phyloP scores from a whole-genome alignment of 2,797 vertebrate genomes.

The Diplodus sargus region DNA sequence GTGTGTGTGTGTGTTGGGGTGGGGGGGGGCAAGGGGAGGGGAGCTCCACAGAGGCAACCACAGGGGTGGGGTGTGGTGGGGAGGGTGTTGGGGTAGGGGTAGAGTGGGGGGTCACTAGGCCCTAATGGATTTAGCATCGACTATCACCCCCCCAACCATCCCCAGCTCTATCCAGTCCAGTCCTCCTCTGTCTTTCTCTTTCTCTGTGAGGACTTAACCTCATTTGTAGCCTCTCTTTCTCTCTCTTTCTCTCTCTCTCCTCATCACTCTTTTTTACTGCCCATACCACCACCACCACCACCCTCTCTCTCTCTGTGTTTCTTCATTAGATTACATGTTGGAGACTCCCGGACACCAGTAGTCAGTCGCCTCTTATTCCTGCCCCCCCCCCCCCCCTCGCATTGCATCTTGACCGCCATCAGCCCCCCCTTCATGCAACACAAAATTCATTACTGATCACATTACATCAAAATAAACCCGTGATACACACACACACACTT shows the following conservation, averaged over 20 bases:
- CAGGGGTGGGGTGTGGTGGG: constrained; percentile 83
- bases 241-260: constrained; percentile 51
- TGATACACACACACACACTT: constrained; percentile 37
- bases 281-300: neutral
- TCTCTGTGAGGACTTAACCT: constrained; percentile 74
- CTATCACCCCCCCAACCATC: constrained; percentile 89
- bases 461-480: constrained; percentile 96
- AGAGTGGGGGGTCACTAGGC: constrained; percentile 90
- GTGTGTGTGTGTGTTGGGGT: constrained; percentile 44
- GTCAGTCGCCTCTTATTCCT: constrained; percentile 96
- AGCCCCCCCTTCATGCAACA: constrained; percentile 92
- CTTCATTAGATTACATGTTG: constrained; percentile 96
- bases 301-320: constrained; percentile 87
- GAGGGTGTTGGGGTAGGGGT: constrained; percentile 77
- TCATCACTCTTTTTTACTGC: constrained; percentile 77
- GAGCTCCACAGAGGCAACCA: constrained; percentile 85
- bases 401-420: constrained; percentile 81
- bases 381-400: constrained; percentile 78
- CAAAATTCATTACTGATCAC: constrained; percentile 99
- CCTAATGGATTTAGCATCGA: constrained; percentile 99
- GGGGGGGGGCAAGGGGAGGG: constrained; percentile 61
- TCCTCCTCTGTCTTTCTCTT: constrained; percentile 69
- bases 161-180: constrained; percentile 82
- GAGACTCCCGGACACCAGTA: constrained; percentile 97
- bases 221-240: constrained; percentile 79